phyloP scores from a whole-genome alignment of 2,113 vertebrate species.

The Caranx melampygus region DNA sequence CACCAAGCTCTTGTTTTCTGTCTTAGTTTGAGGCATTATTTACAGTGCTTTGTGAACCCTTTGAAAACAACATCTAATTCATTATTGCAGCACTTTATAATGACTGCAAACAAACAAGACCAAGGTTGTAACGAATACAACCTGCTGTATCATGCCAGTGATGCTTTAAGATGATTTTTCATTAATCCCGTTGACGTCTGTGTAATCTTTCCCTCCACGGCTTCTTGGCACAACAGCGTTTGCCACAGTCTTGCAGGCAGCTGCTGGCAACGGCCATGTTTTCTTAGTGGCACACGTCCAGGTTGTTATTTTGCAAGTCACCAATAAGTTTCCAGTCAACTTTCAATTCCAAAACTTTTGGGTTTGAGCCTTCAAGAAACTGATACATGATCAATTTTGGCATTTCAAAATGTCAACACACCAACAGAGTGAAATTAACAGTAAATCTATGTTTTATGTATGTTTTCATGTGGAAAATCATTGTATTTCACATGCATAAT shows the following conservation, averaged over 20 bases:
- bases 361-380: not conserved
- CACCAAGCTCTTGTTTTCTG: not conserved
- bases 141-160: not conserved
- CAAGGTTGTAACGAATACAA: constrained; percentile 29
- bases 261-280: constrained; percentile 13
- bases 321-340: constrained; percentile 1
- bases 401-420: too few relatives aligned
- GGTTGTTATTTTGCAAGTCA: constrained; percentile 8
- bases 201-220: not conserved
- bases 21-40: constrained; percentile 19
- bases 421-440: too few relatives aligned
- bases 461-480: too few relatives aligned
- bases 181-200: not conserved
- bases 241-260: not conserved
- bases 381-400: too few relatives aligned
- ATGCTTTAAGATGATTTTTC: constrained; percentile 9
- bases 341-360: not conserved
- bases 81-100: constrained; percentile 23
- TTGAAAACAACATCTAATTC: constrained; percentile 38
- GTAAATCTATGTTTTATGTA: too few relatives aligned
- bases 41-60: constrained; percentile 12
- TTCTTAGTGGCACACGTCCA: constrained; percentile 4
- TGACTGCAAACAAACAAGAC: constrained; percentile 36
- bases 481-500: too few relatives aligned
- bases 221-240: not conserved